Conservation (phyloP, 2,113 vertebrate genomes). For the Oncorhynchus masou region DNA sequence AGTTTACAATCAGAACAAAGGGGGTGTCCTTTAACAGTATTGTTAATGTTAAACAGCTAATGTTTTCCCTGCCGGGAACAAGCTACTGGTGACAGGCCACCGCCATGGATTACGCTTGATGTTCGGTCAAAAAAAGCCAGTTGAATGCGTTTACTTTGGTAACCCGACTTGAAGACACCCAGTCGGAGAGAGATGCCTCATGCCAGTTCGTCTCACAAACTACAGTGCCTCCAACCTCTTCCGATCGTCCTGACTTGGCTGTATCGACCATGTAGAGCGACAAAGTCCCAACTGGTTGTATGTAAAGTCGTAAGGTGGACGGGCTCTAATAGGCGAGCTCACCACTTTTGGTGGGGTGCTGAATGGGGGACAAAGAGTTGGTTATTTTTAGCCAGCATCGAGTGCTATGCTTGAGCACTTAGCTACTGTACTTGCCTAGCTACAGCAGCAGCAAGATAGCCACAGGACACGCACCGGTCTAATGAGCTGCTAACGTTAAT, state of each 20-base stretch:
- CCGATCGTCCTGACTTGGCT: constrained; percentile 50
- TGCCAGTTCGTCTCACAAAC: constrained; percentile 57
- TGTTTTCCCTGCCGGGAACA: background rate
- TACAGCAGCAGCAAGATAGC: too few species aligned
- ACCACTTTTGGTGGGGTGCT: constrained; percentile 44
- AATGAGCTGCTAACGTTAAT: too few species aligned
- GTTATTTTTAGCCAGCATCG: constrained; percentile 61
- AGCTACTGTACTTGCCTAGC: too few species aligned
- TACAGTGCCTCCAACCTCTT: constrained; percentile 56
- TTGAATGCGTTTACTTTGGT: constrained; percentile 15
- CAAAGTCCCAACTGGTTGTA: constrained; percentile 37
- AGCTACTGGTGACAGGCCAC: constrained; percentile 23
- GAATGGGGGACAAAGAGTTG: constrained; percentile 25
- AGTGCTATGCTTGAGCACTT: background rate
- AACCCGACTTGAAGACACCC: constrained; percentile 38
- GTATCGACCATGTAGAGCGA: constrained; percentile 70
- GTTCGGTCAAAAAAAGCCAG: constrained; percentile 42
- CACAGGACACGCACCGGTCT: too few species aligned
- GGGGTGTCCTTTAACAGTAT: constrained; percentile 36
- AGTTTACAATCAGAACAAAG: constrained; percentile 47
- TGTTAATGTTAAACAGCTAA: background rate
- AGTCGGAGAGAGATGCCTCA: constrained; percentile 28
- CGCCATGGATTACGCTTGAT: constrained; percentile 44
- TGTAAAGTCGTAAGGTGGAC: constrained; percentile 31
- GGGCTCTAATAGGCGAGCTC: constrained; percentile 27